Percentiles rank a stretch among this genome's conserved stretches.
Evolutionary conservation across 2,113 vertebrate species (phyloP).

Genomic region (Takifugu bimaculatus): DNA sequence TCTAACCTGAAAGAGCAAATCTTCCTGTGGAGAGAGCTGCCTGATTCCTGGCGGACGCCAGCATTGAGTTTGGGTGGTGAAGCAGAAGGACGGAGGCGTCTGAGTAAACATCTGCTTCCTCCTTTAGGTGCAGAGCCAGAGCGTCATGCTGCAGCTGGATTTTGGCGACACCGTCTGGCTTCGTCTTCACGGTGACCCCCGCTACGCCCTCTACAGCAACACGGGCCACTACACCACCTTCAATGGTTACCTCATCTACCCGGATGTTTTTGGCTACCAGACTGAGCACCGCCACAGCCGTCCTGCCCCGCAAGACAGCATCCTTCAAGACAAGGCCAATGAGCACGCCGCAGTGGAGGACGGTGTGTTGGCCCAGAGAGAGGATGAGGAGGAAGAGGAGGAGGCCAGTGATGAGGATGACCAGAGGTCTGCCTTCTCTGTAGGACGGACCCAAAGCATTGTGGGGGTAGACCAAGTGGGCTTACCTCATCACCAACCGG

Average conservation of each 20-base stretch:
- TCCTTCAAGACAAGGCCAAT: slow-evolving; percentile 18
- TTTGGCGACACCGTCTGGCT: slow-evolving; percentile 96
- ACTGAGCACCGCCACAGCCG: slow-evolving; percentile 50
- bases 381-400: slow-evolving; percentile 55
- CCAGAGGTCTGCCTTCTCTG: slow-evolving; percentile 91
- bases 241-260: slow-evolving; percentile 93
- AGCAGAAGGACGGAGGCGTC: slow-evolving; percentile 19
- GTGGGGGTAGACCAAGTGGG: slow-evolving; percentile 80
- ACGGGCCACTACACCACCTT: slow-evolving; percentile 94
- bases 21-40: too few species aligned
- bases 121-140: slow-evolving; percentile 88
- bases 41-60: too few species aligned
- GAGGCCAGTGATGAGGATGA: slow-evolving; percentile 52
- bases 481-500: slow-evolving; percentile 79
- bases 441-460: slow-evolving; percentile 91
- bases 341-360: slow-evolving; percentile 9
- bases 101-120: neutral
- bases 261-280: slow-evolving; percentile 85
- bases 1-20: too few species aligned
- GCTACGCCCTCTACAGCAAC: slow-evolving; percentile 92
- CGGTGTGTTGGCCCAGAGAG: slow-evolving; percentile 19
- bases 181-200: slow-evolving; percentile 90
- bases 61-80: neutral
- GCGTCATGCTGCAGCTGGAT: slow-evolving; percentile 94
- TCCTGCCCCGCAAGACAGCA: slow-evolving; percentile 44